Evolutionary conservation across 2,888 invertebrate species (phyloP).

Genomic region (Nesidiocoris tenuis): DNA sequence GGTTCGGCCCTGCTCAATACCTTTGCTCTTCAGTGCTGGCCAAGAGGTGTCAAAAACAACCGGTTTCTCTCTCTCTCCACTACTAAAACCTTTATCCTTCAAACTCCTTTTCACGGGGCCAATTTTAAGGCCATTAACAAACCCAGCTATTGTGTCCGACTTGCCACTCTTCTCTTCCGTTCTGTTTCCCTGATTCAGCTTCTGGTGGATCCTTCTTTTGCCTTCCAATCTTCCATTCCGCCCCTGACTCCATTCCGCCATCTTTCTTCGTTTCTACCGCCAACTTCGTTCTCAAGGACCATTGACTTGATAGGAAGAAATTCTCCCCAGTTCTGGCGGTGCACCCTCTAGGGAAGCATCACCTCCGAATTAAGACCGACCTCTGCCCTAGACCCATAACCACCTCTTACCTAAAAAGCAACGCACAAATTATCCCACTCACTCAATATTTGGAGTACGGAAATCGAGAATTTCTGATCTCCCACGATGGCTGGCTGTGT

Average conservation of each 20-base stretch:
- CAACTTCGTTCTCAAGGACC: constrained; percentile 16
- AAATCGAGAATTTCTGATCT: too few species aligned
- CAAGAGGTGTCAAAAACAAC: constrained; percentile 44
- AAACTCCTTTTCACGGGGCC: constrained; percentile 37
- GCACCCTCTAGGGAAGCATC: not conserved
- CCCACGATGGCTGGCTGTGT: too few species aligned
- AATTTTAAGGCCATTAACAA: constrained; percentile 39
- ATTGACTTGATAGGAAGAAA: constrained; percentile 1
- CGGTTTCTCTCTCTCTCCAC: constrained; percentile 29
- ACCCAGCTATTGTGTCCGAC: constrained; percentile 33
- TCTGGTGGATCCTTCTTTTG: not conserved
- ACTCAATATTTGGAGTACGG: too few species aligned
- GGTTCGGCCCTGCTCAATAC: constrained; percentile 29
- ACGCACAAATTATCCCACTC: too few species aligned
- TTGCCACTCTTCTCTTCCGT: not conserved
- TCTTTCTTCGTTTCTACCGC: not conserved
- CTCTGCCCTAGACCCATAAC: too few species aligned
- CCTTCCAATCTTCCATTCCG: not conserved
- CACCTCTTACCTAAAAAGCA: too few species aligned
- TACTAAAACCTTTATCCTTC: constrained; percentile 40
- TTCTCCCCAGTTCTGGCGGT: not conserved
- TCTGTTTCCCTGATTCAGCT: not conserved
- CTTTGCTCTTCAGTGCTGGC: constrained; percentile 24
- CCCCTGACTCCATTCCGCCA: not conserved
- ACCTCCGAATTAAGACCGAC: not conserved